Evolutionary conservation across 2,797 vertebrate genomes (phyloP).

Genomic region (Danionella dracula): DNA sequence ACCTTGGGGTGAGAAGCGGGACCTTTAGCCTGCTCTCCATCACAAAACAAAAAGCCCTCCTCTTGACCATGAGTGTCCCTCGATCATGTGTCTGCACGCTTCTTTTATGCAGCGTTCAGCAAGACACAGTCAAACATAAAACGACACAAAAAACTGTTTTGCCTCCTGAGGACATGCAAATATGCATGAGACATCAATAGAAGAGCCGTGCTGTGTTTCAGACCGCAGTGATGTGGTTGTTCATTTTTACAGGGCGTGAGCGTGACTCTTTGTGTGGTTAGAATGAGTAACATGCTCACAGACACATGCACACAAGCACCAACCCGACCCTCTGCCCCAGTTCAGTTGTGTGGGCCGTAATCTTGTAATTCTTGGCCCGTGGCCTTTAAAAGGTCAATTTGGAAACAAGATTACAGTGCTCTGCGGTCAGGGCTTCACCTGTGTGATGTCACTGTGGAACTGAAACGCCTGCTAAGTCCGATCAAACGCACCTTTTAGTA

Average conservation of each 20-base stretch:
- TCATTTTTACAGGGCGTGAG: constrained; percentile 14
- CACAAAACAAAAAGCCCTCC: constrained; percentile 23
- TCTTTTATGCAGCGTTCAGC: constrained; percentile 14
- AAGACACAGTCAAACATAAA: neutral
- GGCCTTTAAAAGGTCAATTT: constrained; percentile 9
- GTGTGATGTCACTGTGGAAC: constrained; percentile 1
- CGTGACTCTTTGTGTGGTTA: constrained; percentile 5
- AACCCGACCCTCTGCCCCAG: constrained; percentile 13
- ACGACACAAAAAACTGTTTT: constrained; percentile 7
- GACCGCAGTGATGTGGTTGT: neutral
- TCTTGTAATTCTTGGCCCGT: constrained; percentile 9
- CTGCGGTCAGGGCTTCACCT: constrained; percentile 13
- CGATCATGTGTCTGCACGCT: constrained; percentile 3
- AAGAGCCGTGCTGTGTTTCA: constrained; percentile 40
- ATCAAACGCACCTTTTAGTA: neutral
- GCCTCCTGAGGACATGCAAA: neutral
- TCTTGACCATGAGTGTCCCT: neutral
- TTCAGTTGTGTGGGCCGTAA: constrained; percentile 19
- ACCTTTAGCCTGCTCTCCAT: constrained; percentile 6
- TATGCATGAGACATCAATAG: constrained; percentile 45
- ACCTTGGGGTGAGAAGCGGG: constrained; percentile 1
- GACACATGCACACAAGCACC: constrained; percentile 7
- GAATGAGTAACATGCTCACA: neutral
- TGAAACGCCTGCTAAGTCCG: neutral
- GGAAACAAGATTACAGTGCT: constrained; percentile 11